phyloP scores from a whole-genome alignment of 2,113 vertebrate genomes.

The Notarius quadriscutis region DNA sequence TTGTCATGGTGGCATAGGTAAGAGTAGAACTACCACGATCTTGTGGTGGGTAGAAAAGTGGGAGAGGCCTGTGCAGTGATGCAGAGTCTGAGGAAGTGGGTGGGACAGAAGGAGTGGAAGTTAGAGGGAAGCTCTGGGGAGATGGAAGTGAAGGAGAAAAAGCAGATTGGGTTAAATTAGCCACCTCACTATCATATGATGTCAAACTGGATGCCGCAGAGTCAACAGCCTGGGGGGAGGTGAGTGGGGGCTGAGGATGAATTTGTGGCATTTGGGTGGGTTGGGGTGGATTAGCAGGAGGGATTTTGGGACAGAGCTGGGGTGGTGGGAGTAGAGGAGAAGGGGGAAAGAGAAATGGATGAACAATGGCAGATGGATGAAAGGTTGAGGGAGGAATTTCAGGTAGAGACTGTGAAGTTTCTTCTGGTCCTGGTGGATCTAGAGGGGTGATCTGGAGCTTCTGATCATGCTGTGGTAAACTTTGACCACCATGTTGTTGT shows the following conservation, averaged over 20 bases:
- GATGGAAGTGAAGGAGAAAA: slow-evolving; percentile 71
- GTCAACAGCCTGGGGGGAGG: slow-evolving; percentile 77
- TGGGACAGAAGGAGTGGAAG: slow-evolving; percentile 57
- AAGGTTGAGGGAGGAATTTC: slow-evolving; percentile 20
- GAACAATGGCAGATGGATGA: slow-evolving; percentile 54
- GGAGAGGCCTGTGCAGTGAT: slow-evolving; percentile 71
- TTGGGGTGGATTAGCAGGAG: slow-evolving; percentile 46
- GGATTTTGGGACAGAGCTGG: slow-evolving; percentile 55
- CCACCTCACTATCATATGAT: slow-evolving; percentile 91
- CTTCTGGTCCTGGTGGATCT: slow-evolving; percentile 29
- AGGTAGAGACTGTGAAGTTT: slow-evolving; percentile 26
- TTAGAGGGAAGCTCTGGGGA: slow-evolving; percentile 65
- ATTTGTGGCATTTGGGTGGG: slow-evolving; percentile 27
- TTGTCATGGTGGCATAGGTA: slow-evolving; percentile 57
- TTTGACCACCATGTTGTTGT: slow-evolving; percentile 8
- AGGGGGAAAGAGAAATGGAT: slow-evolving; percentile 56
- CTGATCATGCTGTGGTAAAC: slow-evolving; percentile 15
- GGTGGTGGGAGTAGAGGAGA: slow-evolving; percentile 29
- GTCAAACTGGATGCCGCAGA: slow-evolving; percentile 89
- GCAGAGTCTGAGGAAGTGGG: slow-evolving; percentile 51
- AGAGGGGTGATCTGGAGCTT: slow-evolving; percentile 8
- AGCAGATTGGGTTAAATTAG: slow-evolving; percentile 84
- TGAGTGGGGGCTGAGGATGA: slow-evolving; percentile 49
- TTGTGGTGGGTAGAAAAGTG: slow-evolving; percentile 68
- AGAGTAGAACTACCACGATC: slow-evolving; percentile 65